phyloP scores from a whole-genome alignment of 2,113 vertebrate genomes.

The Thymallus thymallus region DNA sequence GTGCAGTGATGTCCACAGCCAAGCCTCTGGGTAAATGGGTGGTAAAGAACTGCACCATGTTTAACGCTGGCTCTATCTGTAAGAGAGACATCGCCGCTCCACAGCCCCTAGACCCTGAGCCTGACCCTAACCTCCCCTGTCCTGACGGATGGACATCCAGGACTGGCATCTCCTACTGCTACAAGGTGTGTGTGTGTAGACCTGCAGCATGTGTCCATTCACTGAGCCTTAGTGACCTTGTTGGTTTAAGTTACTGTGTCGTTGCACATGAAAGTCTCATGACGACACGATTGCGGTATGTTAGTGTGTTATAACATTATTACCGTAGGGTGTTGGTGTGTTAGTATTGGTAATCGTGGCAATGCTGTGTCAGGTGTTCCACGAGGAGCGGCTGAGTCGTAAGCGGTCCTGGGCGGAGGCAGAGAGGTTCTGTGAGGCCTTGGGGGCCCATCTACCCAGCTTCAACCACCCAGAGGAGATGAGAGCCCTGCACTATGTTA shows the following conservation, averaged over 20 bases:
- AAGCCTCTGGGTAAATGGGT: constrained; percentile 85
- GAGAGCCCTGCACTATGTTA: constrained; percentile 72
- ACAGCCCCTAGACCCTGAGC: constrained; percentile 65
- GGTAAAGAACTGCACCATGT: constrained; percentile 81
- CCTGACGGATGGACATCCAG: constrained; percentile 82
- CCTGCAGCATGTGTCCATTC: too few relatives aligned
- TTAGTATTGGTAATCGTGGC: too few relatives aligned
- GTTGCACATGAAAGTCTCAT: background rate
- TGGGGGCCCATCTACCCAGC: constrained; percentile 88
- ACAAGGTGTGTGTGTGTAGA: constrained; percentile 83
- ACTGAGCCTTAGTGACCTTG: too few relatives aligned
- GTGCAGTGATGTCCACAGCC: constrained; percentile 80
- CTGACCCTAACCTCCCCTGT: constrained; percentile 75
- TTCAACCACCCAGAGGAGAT: constrained; percentile 79
- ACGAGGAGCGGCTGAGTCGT: constrained; percentile 82
- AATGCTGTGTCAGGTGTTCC: constrained; percentile 80
- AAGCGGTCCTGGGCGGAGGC: constrained; percentile 94
- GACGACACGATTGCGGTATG: background rate
- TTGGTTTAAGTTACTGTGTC: too few relatives aligned
- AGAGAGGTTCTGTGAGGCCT: constrained; percentile 85
- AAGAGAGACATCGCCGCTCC: constrained; percentile 73
- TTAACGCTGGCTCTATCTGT: constrained; percentile 88
- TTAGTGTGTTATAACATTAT: too few relatives aligned
- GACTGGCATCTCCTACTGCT: constrained; percentile 77
- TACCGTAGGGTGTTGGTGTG: too few relatives aligned